These are phyloP conservation scores for Engystomops pustulosus DNA, from an alignment of 2,113 vertebrate genomes.

Conservation along the genomic window DNA sequence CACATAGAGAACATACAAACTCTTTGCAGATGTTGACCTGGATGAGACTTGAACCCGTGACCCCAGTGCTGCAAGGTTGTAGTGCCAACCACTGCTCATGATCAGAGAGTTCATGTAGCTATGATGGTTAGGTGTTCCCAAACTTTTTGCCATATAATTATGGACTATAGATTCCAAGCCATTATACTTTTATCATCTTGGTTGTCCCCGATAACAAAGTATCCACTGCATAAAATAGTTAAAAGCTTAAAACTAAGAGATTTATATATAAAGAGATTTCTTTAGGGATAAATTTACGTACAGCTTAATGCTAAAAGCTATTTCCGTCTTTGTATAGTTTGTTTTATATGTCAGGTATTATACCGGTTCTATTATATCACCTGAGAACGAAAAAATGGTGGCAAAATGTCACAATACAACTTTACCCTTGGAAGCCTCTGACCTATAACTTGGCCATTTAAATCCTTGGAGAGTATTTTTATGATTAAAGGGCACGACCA, in stretches of 20 bases:
- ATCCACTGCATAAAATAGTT: no score
- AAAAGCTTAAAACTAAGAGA: not conserved
- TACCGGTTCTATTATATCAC: conserved; percentile 15
- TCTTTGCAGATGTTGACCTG: no score
- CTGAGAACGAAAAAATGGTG: conserved; percentile 19
- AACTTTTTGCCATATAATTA: no score
- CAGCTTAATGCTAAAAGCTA: not conserved
- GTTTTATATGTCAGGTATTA: conserved; percentile 25
- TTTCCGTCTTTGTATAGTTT: not conserved
- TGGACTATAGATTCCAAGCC: no score
- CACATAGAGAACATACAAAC: no score
- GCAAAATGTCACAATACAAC: conserved; percentile 39
- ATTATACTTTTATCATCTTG: no score
- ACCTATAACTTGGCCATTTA: conserved; percentile 49
- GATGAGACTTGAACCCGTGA: no score
- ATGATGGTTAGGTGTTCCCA: no score
- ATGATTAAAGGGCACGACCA: conserved; percentile 15
- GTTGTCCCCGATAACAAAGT: no score
- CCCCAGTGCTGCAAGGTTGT: no score
- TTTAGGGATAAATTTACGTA: not conserved
- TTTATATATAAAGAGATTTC: not conserved
- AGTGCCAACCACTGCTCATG: no score
- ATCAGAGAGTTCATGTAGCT: no score
- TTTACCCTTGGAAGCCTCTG: conserved; percentile 30
- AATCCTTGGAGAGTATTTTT: conserved; percentile 41